Percentiles rank a stretch among this genome's conserved stretches.
These are phyloP conservation scores for Pyralis farinalis DNA, from an alignment of 2,888 invertebrate species.

Conservation along the genomic window DNA sequence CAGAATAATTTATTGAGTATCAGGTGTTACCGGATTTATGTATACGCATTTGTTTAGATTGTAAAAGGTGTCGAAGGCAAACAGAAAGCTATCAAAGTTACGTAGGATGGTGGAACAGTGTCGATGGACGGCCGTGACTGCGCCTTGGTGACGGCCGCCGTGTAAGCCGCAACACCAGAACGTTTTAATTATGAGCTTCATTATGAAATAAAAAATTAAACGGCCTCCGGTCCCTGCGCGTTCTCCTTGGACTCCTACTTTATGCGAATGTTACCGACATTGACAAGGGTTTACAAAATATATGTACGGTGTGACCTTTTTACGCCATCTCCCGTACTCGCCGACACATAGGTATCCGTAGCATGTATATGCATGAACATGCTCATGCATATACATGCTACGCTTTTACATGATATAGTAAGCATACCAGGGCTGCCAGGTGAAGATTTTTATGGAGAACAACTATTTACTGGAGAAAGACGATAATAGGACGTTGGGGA, in stretches of 20 bases:
- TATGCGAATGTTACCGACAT: slow-evolving; percentile 35
- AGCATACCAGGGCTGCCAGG: no score
- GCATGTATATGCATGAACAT: no score
- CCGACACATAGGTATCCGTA: no score
- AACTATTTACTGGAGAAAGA: no score
- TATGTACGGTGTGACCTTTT: slow-evolving; percentile 1
- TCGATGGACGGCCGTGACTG: slow-evolving; percentile 61
- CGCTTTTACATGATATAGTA: no score
- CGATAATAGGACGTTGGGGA: no score
- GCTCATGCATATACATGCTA: no score
- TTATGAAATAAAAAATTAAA: slow-evolving; percentile 19
- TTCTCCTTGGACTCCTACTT: slow-evolving; percentile 9
- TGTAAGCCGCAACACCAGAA: slow-evolving; percentile 10
- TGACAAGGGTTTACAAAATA: slow-evolving; percentile 40
- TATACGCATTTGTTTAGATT: neutral
- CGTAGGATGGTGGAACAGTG: slow-evolving; percentile 33
- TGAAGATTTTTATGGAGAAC: no score
- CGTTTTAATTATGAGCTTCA: slow-evolving; percentile 12
- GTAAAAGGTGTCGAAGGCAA: slow-evolving; percentile 1
- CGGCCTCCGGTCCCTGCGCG: slow-evolving; percentile 9
- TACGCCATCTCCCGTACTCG: neutral
- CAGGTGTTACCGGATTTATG: no score
- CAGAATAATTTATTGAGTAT: no score
- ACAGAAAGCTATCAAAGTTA: slow-evolving; percentile 18
- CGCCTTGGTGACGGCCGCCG: slow-evolving; percentile 14